Evolutionary conservation across 2,113 vertebrate species (phyloP), one percentile per base, ranked within the genome.

Genomic region (Elachura formosa): DNA sequence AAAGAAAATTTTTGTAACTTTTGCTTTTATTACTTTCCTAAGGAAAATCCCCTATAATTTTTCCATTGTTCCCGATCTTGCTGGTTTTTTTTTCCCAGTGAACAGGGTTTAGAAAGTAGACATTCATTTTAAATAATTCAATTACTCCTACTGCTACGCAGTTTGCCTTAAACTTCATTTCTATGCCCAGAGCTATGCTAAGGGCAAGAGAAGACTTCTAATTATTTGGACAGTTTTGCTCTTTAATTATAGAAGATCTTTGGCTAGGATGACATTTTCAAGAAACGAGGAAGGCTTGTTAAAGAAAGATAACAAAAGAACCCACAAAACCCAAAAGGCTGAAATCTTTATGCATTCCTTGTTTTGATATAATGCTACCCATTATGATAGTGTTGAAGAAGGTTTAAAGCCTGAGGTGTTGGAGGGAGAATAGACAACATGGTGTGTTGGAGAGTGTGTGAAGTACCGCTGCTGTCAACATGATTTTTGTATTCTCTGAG

Each of bases 51-150:
- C 51, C 18, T 79, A 8, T 72, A 7, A 6, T 62, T 83, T 92
- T 59, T 56, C 36, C 33, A 1, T 79, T 92, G 45, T 80, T 95
- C 76, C 48, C 79, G 18, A 75, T 94, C 73, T 85, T 54, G 16
- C 48, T 91, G 63, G 11, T 33, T 82, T 80, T 38, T 84, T 68
- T 84, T 59, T 67, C 7, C 46, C 29, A 28, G 28, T 18, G 89
- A 74, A 72, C 15, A 16, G 24, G 28, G 29, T 80, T 92, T 89
- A 68, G 73, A 77, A 89, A 87, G 66, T 48, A 92, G 87, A 82
- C 52, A 83, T 92, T 78, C 33, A 75, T 97, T 96, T 94, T 97
- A 96, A 97, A 97, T 97, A 95, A 97, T 96, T 94, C 87, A 97
- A 68, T 81, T 93, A 64, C 41, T 96, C 55, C 67, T 62, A 61